These are phyloP conservation scores for Merops nubicus DNA, from an alignment of 2,113 vertebrate species.

Conservation along the genomic window DNA sequence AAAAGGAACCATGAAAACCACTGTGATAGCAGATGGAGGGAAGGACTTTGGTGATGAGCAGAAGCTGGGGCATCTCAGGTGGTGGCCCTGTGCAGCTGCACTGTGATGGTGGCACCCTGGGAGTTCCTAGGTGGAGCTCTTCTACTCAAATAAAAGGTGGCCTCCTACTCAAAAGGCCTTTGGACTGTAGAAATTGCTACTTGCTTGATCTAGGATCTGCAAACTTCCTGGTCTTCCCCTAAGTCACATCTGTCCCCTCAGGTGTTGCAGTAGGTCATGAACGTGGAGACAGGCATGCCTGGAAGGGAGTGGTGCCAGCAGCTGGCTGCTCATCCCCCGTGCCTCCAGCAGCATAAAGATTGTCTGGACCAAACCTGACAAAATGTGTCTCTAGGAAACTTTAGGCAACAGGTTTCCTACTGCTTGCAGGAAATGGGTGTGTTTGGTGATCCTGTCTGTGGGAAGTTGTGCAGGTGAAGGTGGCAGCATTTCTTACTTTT, in stretches of 20 bases:
- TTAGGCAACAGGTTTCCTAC: neutral
- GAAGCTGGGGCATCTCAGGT: rapidly evolving
- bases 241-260: neutral
- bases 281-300: neutral
- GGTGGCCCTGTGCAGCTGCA: neutral
- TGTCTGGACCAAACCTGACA: rapidly evolving
- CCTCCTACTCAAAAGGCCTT: neutral
- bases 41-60: neutral
- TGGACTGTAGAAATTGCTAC: neutral
- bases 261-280: neutral
- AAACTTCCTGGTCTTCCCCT: neutral
- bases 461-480: neutral
- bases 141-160: too few species aligned
- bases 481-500: neutral
- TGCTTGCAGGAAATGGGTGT: too few species aligned
- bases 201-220: neutral
- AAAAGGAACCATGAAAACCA: neutral
- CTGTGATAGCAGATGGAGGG: neutral
- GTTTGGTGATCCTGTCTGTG: neutral
- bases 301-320: too few species aligned
- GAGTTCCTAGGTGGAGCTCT: neutral
- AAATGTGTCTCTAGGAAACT: neutral
- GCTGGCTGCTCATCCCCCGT: neutral
- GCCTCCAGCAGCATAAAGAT: rapidly evolving
- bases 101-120: rapidly evolving